Evolutionary conservation across 2,797 vertebrate species (phyloP), one percentile per base, ranked within the genome.

Genomic region (Protosalanx chinensis): DNA sequence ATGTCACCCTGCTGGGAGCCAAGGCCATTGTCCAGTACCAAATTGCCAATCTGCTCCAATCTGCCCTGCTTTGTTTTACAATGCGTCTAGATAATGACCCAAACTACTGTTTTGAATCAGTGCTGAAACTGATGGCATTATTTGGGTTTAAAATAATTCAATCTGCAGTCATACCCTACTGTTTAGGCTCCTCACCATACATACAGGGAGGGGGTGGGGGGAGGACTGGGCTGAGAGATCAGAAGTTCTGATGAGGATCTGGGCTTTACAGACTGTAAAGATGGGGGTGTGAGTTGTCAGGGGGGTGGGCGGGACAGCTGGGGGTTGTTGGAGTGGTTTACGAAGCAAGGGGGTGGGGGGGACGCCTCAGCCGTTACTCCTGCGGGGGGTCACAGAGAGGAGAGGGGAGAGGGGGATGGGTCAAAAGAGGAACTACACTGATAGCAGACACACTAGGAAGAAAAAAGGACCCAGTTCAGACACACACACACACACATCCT

Each of bases 351-450:
- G 67, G 51, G 72, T 62, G 33, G 33, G 67, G 51, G 72, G 49
- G 35, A 68, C 69, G 73, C 72, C 35, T 76, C 32, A 7, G 79
- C 76, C 71, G 69, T 85, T 88, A 80, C 81, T 87, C 77, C 76
- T 71, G 73, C 76, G 66, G 81, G 81, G 80, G 87, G 79, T 85
- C 83, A 86, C 76, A 78, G 61, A 71, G 64, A 37, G 20, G 32
- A 20, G 18, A 56, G 53, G 59, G 62, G 59, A 23, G 32, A 58
- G 67, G 29, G 23, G 12, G 35, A 61, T 16, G 18, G 72, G 51
- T 64, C 29, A 33, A 68, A 68, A 67, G 18, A 46, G 41, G 41
- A 46, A 46, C 41, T 46, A 8, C 3, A 12, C 41, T 46, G 41
- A 37, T 37, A 37, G 1, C 8, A 12, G 41, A 46, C 10, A 37